Evolutionary conservation across 2,888 invertebrate genomes (phyloP).

Genomic region (Galeopsomyia nigrocyanea): DNA sequence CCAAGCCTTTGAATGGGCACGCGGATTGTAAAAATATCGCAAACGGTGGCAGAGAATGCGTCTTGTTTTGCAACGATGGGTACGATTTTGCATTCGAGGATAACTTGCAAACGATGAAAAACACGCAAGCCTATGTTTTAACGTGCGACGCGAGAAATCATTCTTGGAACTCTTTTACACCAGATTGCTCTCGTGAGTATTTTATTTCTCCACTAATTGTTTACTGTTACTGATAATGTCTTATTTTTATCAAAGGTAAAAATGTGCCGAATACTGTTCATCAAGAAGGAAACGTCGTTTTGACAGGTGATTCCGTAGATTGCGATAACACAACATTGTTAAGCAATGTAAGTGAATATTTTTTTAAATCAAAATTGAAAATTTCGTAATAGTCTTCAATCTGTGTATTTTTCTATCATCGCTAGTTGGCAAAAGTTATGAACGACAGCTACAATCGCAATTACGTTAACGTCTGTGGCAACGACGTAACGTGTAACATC

Average conservation of each 20-base stretch:
- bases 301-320: constrained; percentile 64
- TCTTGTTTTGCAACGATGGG: constrained; percentile 74
- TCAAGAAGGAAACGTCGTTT: constrained; percentile 69
- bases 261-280: constrained; percentile 70
- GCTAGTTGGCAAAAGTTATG: constrained; percentile 61
- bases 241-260: constrained; percentile 62
- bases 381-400: constrained; percentile 1
- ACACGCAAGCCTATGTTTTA: constrained; percentile 50
- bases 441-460: constrained; percentile 56
- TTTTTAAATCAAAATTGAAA: constrained; percentile 1
- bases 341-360: constrained; percentile 51
- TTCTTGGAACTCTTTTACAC: constrained; percentile 57
- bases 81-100: constrained; percentile 72
- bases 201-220: not conserved
- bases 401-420: not conserved
- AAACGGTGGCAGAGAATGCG: constrained; percentile 69
- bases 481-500: constrained; percentile 60
- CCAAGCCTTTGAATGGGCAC: constrained; percentile 70
- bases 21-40: constrained; percentile 69
- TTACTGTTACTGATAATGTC: not conserved
- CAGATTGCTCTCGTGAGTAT: constrained; percentile 73
- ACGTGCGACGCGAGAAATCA: constrained; percentile 55
- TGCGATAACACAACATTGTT: constrained; percentile 69
- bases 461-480: constrained; percentile 57
- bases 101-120: too few species aligned